These are phyloP conservation scores for Dinomys branickii DNA, from an alignment of 2,113 vertebrate species.

Conservation along the genomic window DNA sequence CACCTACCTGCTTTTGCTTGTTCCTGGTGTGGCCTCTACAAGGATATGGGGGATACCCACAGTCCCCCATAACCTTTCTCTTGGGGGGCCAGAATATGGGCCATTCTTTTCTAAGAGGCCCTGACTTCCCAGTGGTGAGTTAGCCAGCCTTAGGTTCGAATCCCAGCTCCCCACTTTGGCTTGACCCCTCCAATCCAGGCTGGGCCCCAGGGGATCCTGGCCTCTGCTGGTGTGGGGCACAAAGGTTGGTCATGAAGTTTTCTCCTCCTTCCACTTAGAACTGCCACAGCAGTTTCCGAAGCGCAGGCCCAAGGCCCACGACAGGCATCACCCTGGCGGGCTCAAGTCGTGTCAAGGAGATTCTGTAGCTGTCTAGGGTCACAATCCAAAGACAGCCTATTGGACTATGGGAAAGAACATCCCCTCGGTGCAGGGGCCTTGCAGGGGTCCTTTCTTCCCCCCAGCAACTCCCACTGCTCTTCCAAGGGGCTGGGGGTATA, in stretches of 20 bases:
- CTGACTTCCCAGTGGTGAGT: neutral
- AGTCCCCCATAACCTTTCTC: neutral
- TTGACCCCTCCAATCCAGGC: neutral
- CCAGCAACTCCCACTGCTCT: neutral
- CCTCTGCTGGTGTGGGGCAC: neutral
- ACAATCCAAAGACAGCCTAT: neutral
- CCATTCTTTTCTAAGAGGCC: neutral
- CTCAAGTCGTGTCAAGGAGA: neutral
- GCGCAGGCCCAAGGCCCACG: neutral
- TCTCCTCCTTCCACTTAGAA: neutral
- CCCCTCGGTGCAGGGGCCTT: neutral
- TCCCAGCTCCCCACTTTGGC: neutral
- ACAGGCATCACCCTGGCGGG: neutral
- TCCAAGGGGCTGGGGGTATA: no score
- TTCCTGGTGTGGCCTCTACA: neutral
- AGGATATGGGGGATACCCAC: neutral
- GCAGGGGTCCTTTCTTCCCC: neutral
- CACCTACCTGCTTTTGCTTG: neutral
- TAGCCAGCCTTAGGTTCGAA: neutral
- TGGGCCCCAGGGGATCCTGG: neutral
- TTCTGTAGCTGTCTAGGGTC: slow-evolving; percentile 11
- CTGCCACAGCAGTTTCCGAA: neutral
- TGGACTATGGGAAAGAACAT: neutral
- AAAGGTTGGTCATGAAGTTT: neutral
- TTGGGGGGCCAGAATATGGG: neutral